A percentile compares a stretch with the other conserved stretches of the same genome.
phyloP scores from a whole-genome alignment of 2,113 vertebrate species.

The Halichoerus grypus region DNA sequence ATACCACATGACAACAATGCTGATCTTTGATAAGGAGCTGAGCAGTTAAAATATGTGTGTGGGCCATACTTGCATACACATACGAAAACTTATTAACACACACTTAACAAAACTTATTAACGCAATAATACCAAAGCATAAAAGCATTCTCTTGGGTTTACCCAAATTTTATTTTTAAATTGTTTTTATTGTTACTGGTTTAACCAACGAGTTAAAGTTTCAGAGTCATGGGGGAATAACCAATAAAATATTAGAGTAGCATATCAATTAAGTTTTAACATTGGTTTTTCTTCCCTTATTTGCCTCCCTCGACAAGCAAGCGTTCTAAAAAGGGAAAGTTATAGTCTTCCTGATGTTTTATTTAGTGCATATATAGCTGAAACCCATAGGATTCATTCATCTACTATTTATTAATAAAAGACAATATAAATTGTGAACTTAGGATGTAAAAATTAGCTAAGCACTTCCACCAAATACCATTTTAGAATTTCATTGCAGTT shows the following conservation, averaged over 20 bases:
- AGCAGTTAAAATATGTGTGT: not conserved
- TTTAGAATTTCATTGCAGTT: not conserved
- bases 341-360: not conserved
- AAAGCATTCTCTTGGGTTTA: not conserved
- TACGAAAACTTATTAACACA: not conserved
- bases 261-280: not conserved
- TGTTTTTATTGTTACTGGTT: not conserved
- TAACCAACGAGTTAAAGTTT: not conserved
- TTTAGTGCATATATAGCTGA: not conserved
- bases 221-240: not conserved
- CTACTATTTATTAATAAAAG: not conserved
- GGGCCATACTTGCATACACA: not conserved
- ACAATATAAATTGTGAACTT: constrained; percentile 6
- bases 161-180: not conserved
- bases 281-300: not conserved
- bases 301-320: not conserved
- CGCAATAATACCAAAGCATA: not conserved
- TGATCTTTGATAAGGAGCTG: not conserved
- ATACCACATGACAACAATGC: not conserved
- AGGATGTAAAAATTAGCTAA: not conserved
- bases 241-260: not conserved
- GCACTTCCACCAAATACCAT: constrained; percentile 7
- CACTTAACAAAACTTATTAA: not conserved
- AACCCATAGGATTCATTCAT: not conserved
- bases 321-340: not conserved